Conservation (phyloP, 2,797 vertebrate species). For the Melanotaenia nigrans region DNA sequence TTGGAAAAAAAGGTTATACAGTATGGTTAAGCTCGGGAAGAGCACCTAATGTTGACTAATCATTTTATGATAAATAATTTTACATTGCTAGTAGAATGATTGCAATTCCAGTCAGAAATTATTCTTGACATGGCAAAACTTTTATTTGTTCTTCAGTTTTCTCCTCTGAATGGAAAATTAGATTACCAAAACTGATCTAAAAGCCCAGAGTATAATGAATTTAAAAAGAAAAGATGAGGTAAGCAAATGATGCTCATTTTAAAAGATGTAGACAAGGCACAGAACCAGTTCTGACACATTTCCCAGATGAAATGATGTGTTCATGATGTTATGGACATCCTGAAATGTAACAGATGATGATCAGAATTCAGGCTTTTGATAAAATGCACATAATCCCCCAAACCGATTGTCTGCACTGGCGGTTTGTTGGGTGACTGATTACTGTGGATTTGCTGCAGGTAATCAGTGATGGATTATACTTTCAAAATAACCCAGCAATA, state of each 20-base stretch:
- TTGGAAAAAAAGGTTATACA: no score
- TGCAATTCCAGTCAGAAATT: no score
- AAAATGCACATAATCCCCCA: slow-evolving; percentile 37
- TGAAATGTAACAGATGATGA: slow-evolving; percentile 34
- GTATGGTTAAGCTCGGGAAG: no score
- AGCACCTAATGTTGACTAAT: no score
- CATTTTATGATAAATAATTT: no score
- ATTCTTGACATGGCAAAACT: no score
- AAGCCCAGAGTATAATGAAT: no score
- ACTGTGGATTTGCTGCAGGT: slow-evolving; percentile 57
- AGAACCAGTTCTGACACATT: slow-evolving; percentile 1
- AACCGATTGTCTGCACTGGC: slow-evolving; percentile 27
- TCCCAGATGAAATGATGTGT: background rate
- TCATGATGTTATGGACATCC: slow-evolving; percentile 5
- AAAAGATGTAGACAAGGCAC: background rate
- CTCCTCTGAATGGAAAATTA: no score
- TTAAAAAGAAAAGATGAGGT: no score
- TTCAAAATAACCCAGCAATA: slow-evolving; percentile 23
- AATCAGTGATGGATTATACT: slow-evolving; percentile 58
- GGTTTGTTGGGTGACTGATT: slow-evolving; percentile 34
- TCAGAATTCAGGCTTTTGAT: slow-evolving; percentile 19
- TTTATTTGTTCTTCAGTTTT: no score
- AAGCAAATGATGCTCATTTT: background rate
- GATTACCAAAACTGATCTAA: no score
- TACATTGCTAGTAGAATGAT: no score